These are phyloP conservation scores for Hypomecis atomaria DNA, from an alignment of 2,888 invertebrate species.

Conservation along the genomic window DNA sequence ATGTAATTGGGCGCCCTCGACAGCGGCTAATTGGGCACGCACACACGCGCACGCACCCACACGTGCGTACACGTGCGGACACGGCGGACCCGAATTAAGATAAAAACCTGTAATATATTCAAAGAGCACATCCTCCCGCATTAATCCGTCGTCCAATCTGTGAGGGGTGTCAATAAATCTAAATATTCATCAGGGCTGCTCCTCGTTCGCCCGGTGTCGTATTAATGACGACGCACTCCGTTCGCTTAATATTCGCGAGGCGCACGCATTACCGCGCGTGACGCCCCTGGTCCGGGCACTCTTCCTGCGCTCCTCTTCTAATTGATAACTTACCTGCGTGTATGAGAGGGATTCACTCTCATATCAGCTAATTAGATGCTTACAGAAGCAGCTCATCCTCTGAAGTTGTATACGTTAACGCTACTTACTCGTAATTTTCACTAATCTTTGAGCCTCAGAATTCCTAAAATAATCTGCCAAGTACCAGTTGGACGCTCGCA, in stretches of 20 bases:
- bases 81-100: slow-evolving; percentile 36
- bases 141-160: slow-evolving; percentile 50
- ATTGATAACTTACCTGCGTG: too few relatives aligned
- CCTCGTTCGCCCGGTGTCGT: slow-evolving; percentile 47
- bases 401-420: too few relatives aligned
- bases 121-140: slow-evolving; percentile 51
- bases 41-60: slow-evolving; percentile 12
- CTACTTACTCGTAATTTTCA: too few relatives aligned
- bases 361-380: too few relatives aligned
- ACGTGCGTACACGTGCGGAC: not conserved
- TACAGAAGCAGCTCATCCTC: too few relatives aligned
- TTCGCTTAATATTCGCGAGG: slow-evolving; percentile 50
- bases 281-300: slow-evolving; percentile 24
- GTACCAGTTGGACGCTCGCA: too few relatives aligned
- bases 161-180: slow-evolving; percentile 62
- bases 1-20: slow-evolving; percentile 17
- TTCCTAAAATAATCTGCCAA: too few relatives aligned
- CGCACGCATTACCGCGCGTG: slow-evolving; percentile 32
- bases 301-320: not conserved
- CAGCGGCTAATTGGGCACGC: slow-evolving; percentile 13
- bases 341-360: too few relatives aligned
- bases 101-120: slow-evolving; percentile 62
- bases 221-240: slow-evolving; percentile 51
- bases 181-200: slow-evolving; percentile 62
- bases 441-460: too few relatives aligned